Evolutionary conservation across 2,113 vertebrate species (phyloP).

Genomic region (Amia ocellicauda): DNA sequence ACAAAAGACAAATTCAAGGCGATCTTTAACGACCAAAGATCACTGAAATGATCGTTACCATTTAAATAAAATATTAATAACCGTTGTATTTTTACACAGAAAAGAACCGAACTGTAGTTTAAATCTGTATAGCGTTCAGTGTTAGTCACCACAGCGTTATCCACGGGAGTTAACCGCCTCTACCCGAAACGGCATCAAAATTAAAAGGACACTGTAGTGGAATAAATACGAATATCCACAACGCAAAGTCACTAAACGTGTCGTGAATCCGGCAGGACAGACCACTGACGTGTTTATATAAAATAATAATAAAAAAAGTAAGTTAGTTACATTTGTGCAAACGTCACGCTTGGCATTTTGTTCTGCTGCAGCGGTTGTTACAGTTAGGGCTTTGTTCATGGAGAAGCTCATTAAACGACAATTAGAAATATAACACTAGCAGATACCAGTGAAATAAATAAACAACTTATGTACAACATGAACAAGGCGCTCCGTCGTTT

Average conservation of each 20-base stretch:
- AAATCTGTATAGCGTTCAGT: conserved; percentile 5
- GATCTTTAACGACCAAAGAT: too few species aligned
- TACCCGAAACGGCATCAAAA: conserved; percentile 3
- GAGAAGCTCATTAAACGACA: conserved; percentile 36
- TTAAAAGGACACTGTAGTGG: background rate
- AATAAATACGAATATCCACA: conserved; percentile 15
- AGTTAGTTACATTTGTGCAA: conserved; percentile 42
- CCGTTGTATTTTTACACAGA: conserved; percentile 11
- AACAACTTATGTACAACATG: conserved; percentile 44
- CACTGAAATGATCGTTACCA: too few species aligned
- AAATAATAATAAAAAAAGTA: conserved; percentile 50
- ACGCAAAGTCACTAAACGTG: background rate
- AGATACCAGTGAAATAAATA: conserved; percentile 59
- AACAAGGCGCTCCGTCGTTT: conserved; percentile 46
- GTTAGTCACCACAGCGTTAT: conserved; percentile 13
- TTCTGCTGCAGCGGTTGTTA: background rate
- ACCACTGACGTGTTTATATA: conserved; percentile 32
- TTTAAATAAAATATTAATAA: background rate
- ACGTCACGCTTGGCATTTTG: too few species aligned
- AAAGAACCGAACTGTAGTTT: background rate
- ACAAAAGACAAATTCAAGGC: too few species aligned
- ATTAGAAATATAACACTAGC: conserved; percentile 17
- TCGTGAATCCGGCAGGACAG: conserved; percentile 37
- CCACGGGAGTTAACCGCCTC: background rate
- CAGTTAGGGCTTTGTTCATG: conserved; percentile 25